Conservation (phyloP, 2,797 vertebrate genomes). For the Passerculus sandwichensis region DNA sequence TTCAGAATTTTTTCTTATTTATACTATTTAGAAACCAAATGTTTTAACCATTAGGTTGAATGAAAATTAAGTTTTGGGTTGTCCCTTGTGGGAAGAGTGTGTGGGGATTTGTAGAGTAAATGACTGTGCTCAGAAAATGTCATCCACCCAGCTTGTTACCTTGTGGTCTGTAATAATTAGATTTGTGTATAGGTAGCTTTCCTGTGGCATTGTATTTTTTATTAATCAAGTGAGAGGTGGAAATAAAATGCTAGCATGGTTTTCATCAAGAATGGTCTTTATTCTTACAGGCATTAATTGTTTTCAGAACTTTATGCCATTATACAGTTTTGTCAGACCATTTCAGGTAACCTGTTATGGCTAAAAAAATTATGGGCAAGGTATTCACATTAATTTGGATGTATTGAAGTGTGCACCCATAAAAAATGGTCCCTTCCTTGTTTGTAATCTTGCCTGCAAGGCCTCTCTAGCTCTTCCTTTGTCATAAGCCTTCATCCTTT, state of each 20-base stretch:
- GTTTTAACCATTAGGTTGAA: not conserved
- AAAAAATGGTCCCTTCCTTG: not conserved
- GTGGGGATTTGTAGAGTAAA: not conserved
- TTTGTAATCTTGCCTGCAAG: not conserved
- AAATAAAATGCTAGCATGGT: not conserved
- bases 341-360: not conserved
- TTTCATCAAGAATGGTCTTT: not conserved
- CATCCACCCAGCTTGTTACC: not conserved
- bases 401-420: not conserved
- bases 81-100: not conserved
- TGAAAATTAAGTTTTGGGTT: not conserved
- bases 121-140: not conserved
- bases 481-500: not conserved
- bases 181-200: not conserved
- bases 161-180: not conserved
- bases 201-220: not conserved
- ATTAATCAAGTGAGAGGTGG: not conserved
- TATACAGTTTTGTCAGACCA: not conserved
- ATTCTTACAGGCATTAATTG: not conserved
- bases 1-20: not conserved
- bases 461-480: not conserved
- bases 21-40: not conserved
- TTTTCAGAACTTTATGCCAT: not conserved
- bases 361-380: not conserved
- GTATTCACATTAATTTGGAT: not conserved